Base-by-base conservation (phyloP, 2,888 invertebrate species). In the Apantesis nais region DNA sequence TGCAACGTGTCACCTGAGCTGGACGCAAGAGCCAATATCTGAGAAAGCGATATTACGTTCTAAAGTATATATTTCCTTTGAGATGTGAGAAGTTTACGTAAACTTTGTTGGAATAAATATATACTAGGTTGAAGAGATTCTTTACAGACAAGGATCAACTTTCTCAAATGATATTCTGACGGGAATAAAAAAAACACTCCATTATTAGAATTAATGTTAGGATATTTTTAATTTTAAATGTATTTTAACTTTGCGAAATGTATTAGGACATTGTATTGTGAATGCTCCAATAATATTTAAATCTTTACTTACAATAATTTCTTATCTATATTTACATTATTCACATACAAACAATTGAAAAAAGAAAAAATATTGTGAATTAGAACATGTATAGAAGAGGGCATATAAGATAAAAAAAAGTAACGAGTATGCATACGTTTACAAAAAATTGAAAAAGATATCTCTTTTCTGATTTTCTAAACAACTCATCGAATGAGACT, bases 21-120 rank as follows among this genome's bases (percentile, higher is more conserved):
- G 75, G 82, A 75, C 73, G 67, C 62, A 41, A 29, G 19, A 74
- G 72, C 60, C 78, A 80, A 82, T 82, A 80, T 74, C 81, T 66
- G 64, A 67, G 72, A 72, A 76, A 80, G 73, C 66, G 37, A 80
- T 72, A 78, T 81, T 76, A 69, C 72, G 52, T 66, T 66, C 52
- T n/a, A 61, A 68, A 72, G 37, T 48, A 41, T 71, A 66, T 67
- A 63, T 74, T 68, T 68, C 29, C 64, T 62, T 63, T 55, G 61
- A 70, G 39, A 67, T 65, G 60, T 61, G 55, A 67, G 64, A 31
- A n/a, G 55, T 58, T 70, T 70, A 62, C 62, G 67, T 55, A 39
- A 67, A 29, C 62, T 62, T 62, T 66, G 31, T 41, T 29, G n/a
- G n/a, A 41, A 44, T 44, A 63, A 19, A 58, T 31, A 22, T 34